Evolutionary conservation across 2,113 vertebrate genomes (phyloP).

Genomic region (Lophius piscatorius): DNA sequence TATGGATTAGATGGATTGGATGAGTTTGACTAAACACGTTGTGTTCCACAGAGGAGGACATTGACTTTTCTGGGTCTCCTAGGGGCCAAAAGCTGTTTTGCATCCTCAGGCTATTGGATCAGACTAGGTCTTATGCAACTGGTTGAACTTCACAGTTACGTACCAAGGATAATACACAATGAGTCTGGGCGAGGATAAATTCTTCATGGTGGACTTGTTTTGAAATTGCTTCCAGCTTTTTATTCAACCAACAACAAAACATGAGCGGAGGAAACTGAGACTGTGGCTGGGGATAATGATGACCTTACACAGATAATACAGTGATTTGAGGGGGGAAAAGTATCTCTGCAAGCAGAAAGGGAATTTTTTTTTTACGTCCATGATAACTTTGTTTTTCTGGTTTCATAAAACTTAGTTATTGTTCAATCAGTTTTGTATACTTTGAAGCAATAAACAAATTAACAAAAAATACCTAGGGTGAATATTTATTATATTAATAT

Average conservation of each 20-base stretch:
- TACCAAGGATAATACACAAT: constrained; percentile 12
- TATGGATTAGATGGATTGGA: constrained; percentile 14
- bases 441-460: not conserved
- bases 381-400: not conserved
- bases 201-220: constrained; percentile 40
- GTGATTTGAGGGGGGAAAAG: not conserved
- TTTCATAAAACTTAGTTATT: not conserved
- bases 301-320: not conserved
- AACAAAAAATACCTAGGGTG: not conserved
- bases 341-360: not conserved
- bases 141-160: constrained; percentile 27
- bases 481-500: too few relatives aligned
- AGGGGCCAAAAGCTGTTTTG: constrained; percentile 7
- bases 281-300: not conserved
- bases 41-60: not conserved
- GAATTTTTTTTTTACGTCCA: too few relatives aligned
- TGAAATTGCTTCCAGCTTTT: constrained; percentile 62
- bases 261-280: not conserved
- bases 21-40: constrained; percentile 14
- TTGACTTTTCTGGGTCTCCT: constrained; percentile 6
- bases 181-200: constrained; percentile 1
- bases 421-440: not conserved
- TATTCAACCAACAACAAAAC: constrained; percentile 30
- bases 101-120: constrained; percentile 15
- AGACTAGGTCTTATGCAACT: constrained; percentile 21